Evolutionary conservation across 2,113 vertebrate species (phyloP).

Genomic region (Manacus vitellinus): DNA sequence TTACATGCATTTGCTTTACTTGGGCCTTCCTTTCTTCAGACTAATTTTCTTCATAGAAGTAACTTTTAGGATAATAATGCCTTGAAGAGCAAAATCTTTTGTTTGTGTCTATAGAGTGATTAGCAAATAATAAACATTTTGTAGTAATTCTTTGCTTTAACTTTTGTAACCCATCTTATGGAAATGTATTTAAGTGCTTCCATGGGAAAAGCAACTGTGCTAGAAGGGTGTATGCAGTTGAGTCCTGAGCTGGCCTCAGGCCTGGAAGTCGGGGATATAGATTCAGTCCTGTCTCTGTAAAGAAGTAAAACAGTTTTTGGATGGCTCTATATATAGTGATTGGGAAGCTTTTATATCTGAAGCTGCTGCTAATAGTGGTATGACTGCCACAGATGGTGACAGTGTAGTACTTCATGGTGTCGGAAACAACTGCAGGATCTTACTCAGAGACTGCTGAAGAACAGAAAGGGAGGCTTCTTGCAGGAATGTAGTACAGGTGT

Average conservation of each 20-base stretch:
- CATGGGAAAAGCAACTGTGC: neutral
- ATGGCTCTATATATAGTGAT: rapidly evolving
- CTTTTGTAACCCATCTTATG: neutral
- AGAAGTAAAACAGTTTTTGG: neutral
- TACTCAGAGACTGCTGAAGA: neutral
- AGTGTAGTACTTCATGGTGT: rapidly evolving
- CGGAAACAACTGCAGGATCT: neutral
- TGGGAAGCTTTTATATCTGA: neutral
- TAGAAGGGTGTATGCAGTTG: neutral
- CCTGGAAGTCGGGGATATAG: neutral
- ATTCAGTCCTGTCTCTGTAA: neutral
- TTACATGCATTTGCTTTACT: neutral
- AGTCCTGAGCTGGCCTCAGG: neutral
- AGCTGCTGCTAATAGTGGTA: neutral
- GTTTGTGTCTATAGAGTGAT: neutral
- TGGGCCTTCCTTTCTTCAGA: neutral
- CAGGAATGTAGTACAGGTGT: neutral
- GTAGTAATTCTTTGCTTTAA: neutral
- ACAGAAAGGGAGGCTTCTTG: neutral
- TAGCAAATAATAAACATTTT: neutral
- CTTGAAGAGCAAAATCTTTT: neutral
- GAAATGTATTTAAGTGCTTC: neutral
- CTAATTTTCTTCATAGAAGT: neutral
- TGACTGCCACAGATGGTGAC: neutral
- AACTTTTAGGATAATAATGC: neutral